phyloP scores from a whole-genome alignment of 2,797 vertebrate species.

The Odontamblyopus rebecca region DNA sequence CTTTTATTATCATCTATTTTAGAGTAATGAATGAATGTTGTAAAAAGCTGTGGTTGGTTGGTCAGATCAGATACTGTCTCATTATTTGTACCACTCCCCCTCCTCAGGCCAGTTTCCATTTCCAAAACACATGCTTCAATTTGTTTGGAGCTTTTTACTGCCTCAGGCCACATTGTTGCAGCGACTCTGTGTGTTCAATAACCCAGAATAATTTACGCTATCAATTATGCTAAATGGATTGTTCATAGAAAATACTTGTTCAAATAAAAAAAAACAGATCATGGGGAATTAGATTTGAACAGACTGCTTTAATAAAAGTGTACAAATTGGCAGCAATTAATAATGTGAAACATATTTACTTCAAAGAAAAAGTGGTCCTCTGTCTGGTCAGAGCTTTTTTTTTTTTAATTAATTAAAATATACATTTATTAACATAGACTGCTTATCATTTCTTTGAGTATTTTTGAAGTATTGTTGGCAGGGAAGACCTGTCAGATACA shows the following conservation, averaged over 20 bases:
- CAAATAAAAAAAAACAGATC: neutral
- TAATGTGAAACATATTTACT: neutral
- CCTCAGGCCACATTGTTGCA: neutral
- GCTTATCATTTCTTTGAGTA: too few relatives aligned
- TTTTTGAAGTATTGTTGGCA: too few relatives aligned
- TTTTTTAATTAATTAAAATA: neutral
- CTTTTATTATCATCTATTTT: neutral
- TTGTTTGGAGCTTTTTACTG: neutral
- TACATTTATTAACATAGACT: too few relatives aligned
- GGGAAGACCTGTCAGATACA: too few relatives aligned
- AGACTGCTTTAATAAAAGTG: neutral
- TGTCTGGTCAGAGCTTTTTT: neutral
- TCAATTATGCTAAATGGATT: conserved; percentile 9
- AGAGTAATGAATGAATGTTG: neutral
- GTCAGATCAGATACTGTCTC: neutral
- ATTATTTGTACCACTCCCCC: neutral
- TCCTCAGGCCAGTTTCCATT: conserved; percentile 2
- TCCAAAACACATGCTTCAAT: conserved; percentile 2
- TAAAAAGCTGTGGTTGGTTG: neutral
- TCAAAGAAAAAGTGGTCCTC: neutral
- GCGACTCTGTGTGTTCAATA: neutral
- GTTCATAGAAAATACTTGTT: neutral
- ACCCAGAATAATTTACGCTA: conserved; percentile 1
- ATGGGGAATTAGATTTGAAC: neutral
- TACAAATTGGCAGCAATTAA: neutral